A percentile compares a stretch with the other conserved stretches of the same genome.
Evolutionary conservation across 2,113 vertebrate species (phyloP).

Genomic region (Apaloderma vittatum): DNA sequence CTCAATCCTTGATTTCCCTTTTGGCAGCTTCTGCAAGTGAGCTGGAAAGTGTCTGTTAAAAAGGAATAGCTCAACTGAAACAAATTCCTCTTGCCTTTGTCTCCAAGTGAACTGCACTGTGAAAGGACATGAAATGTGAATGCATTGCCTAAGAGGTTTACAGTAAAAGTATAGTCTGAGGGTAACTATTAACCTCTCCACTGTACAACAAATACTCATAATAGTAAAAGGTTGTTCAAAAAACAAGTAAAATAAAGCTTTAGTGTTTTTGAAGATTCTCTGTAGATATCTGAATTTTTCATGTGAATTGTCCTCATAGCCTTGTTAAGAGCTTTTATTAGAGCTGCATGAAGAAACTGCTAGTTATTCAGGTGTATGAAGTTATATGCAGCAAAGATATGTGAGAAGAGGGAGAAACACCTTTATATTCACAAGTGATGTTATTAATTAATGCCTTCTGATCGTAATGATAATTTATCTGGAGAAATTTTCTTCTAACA

Average conservation of each 20-base stretch:
- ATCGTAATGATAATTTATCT: not conserved
- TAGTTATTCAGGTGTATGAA: slow-evolving; percentile 23
- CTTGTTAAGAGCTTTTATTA: slow-evolving; percentile 68
- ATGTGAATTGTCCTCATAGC: slow-evolving; percentile 56
- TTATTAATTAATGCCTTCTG: not conserved
- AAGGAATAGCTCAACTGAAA: slow-evolving; percentile 80
- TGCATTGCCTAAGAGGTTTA: slow-evolving; percentile 72
- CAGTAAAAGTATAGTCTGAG: slow-evolving; percentile 54
- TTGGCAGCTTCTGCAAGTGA: slow-evolving; percentile 72
- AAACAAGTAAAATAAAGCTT: slow-evolving; percentile 65
- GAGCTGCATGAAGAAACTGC: slow-evolving; percentile 27
- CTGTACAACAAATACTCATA: slow-evolving; percentile 59
- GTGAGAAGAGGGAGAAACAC: not conserved
- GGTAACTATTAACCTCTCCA: slow-evolving; percentile 66
- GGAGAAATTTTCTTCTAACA: not conserved
- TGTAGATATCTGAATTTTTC: slow-evolving; percentile 75
- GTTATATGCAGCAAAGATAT: not conserved
- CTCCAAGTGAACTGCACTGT: slow-evolving; percentile 77
- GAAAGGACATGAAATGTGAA: slow-evolving; percentile 76
- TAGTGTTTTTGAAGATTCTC: slow-evolving; percentile 57
- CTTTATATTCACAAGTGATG: not conserved
- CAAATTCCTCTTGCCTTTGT: slow-evolving; percentile 83
- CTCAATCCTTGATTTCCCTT: slow-evolving; percentile 69
- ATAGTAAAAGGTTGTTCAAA: slow-evolving; percentile 68
- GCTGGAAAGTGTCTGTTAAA: slow-evolving; percentile 77